Percentiles rank a stretch among this genome's conserved stretches.
phyloP scores from a whole-genome alignment of 2,888 invertebrate genomes.

The Ochlodes sylvanus region DNA sequence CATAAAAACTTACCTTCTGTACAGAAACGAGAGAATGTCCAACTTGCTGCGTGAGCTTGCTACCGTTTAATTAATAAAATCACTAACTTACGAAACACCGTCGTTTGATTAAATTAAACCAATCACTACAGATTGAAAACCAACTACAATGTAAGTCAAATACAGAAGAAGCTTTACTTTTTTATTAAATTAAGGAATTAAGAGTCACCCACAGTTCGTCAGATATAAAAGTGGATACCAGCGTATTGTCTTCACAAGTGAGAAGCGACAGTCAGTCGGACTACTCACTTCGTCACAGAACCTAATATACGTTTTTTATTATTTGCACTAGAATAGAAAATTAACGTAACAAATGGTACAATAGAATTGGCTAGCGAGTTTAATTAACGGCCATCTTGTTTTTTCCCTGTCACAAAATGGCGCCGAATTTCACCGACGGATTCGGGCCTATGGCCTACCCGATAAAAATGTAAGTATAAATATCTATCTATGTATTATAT shows the following conservation, averaged over 20 bases:
- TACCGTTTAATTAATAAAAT: neutral
- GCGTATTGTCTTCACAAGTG: conserved; percentile 66
- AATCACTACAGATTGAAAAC: conserved; percentile 71
- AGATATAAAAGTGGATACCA: conserved; percentile 70
- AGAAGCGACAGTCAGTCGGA: conserved; percentile 83
- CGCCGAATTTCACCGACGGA: conserved; percentile 66
- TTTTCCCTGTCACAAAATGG: conserved; percentile 68
- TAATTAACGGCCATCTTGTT: conserved; percentile 53
- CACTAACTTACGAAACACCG: conserved; percentile 21
- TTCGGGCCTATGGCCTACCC: conserved; percentile 77
- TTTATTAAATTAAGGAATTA: conserved; percentile 85
- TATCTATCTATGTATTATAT: conserved; percentile 21
- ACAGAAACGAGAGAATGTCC: neutral
- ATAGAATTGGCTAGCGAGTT: conserved; percentile 34
- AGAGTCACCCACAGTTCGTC: conserved; percentile 74
- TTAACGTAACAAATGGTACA: conserved; percentile 56
- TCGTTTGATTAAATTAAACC: conserved; percentile 50
- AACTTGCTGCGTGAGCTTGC: neutral
- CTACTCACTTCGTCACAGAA: conserved; percentile 82
- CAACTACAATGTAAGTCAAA: conserved; percentile 62
- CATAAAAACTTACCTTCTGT: conserved; percentile 1
- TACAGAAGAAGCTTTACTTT: conserved; percentile 78
- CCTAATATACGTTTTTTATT: conserved; percentile 45
- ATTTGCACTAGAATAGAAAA: conserved; percentile 45
- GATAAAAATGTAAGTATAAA: conserved; percentile 77